Evolutionary conservation across 2,797 vertebrate species (phyloP).

Genomic region (Enteromius treurensis): DNA sequence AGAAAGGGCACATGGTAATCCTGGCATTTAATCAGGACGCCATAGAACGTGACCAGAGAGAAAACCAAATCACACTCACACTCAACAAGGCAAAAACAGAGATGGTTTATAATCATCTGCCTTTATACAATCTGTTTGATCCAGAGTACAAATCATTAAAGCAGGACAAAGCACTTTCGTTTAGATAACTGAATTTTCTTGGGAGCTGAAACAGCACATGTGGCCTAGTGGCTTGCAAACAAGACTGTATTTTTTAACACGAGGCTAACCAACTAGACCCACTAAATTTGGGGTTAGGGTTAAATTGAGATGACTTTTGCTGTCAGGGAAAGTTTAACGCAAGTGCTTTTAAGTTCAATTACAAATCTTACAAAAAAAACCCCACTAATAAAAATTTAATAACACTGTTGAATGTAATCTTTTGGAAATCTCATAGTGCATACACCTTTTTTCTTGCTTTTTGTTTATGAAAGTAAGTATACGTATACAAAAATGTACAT

Average conservation of each 20-base stretch:
- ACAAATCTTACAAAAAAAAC: not conserved
- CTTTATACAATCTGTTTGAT: slow-evolving; percentile 59
- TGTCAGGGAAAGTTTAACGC: not conserved
- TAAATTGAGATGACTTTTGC: not conserved
- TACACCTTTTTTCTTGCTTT: not conserved
- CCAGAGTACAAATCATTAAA: slow-evolving; percentile 38
- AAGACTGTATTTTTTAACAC: not conserved
- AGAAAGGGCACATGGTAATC: slow-evolving; percentile 81
- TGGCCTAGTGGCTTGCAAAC: not conserved
- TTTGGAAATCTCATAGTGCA: not conserved
- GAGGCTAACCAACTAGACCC: not conserved
- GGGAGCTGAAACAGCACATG: slow-evolving; percentile 30
- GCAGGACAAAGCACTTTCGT: slow-evolving; percentile 43
- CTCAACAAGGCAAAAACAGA: slow-evolving; percentile 48
- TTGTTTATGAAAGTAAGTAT: not conserved
- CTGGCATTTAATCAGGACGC: slow-evolving; percentile 77
- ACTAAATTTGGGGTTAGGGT: not conserved
- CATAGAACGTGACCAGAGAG: slow-evolving; percentile 69
- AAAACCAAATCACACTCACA: slow-evolving; percentile 52
- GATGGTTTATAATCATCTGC: slow-evolving; percentile 52
- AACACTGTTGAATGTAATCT: not conserved
- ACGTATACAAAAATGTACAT: not conserved
- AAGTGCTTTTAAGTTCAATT: not conserved
- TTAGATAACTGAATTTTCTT: slow-evolving; percentile 40
- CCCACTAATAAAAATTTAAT: not conserved